Evolutionary conservation across 1,140 invertebrate genomes (phyloP), one percentile per base, ranked within the genome.

Genomic region (Calycopis cecrops): DNA sequence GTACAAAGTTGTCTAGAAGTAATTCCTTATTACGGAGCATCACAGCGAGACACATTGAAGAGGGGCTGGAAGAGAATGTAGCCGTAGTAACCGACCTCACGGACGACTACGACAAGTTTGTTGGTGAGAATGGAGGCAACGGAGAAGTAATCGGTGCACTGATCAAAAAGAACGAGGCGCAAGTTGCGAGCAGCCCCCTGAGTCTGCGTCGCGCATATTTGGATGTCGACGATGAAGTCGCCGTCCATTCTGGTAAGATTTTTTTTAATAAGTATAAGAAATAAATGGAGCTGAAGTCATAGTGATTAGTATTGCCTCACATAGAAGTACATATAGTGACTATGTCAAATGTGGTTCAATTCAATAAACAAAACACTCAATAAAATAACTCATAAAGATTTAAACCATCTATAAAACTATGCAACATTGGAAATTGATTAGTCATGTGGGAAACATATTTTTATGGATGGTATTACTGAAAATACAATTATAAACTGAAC

Each of bases 1-100:
- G 92, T 62, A 93, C 92, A 0, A 94, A 93, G 73, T 69, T 94
- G 11, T 90, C 91, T 0, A 87, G 92, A 52, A 93, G 91, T 64
- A 92, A 91, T 67, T 91, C 90, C 0, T 66, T 91, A 48, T 67
- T 91, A 8, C 85, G 90, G 35, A 89, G 88, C 55, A 79, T 88
- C 47, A 85, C 87, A 47, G 55, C 81, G 3, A 85, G 76, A 52
- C 73, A 62, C 72, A 87, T 68, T 55, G 88, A 79, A 59, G 81
- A 79, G 57, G 79, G 78, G 4, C 63, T 84, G 38, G 82, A 80
- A 38, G 79, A 87, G 11, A 76, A 73, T 48, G 33, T 59, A 16
- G 73, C 76, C 9, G 65, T 87, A 16, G 73, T 88, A 8, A 81
- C 79, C 4, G 69, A 86, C 58, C 62, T 85, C 52, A 76, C 70